Evolutionary conservation across 2,888 invertebrate genomes (phyloP), one percentile per base, ranked within the genome.

Genomic region (Drosophila testacea): DNA sequence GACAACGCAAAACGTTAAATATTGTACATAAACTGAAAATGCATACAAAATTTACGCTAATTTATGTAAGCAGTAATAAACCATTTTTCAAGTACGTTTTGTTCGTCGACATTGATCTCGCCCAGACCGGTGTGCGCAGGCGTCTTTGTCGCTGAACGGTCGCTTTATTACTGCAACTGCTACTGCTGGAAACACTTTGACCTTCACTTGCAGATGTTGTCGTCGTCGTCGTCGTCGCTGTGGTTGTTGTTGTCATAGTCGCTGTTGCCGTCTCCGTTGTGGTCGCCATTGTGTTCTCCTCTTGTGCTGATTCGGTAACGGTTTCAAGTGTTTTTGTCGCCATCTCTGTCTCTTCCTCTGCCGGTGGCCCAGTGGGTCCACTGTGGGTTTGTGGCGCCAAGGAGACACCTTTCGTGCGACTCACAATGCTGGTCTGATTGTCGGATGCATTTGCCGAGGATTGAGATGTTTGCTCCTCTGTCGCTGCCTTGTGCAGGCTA

Each of bases 51-150:
- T 74, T 74, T 70, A 73, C 59, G 63, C 64, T 68, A 70, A 69
- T 67, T 76, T 74, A 82, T 69, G 51, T 74, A 82, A 69, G 51
- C 50, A 87, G 65, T 67, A 65, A 42, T 72, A 63, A 80, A 80
- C 62, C 78, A 79, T 74, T 70, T 61, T 83, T 84, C 83, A 81
- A 86, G 90, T 93, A 92, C 92, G 94, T 94, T 94, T 93, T 94
- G 78, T 92, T 91, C 93, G 91, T 91, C 93, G 94, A 93, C 93
- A 94, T 94, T 93, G 95, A 95, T 94, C 95, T 95, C 93, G 96
- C 95, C 96, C 96, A 96, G 93, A 96, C 95, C 91, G 96, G 96
- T 91, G 96, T 95, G 93, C 96, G 95, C 93, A 96, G 95, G 90
- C 95, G 95, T 93, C 96, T 91, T 86, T 92, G 95, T 93, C 94